Percentiles rank a stretch among this genome's conserved stretches.
phyloP scores from a whole-genome alignment of 2,888 invertebrate genomes.

The Athalia rosae region DNA sequence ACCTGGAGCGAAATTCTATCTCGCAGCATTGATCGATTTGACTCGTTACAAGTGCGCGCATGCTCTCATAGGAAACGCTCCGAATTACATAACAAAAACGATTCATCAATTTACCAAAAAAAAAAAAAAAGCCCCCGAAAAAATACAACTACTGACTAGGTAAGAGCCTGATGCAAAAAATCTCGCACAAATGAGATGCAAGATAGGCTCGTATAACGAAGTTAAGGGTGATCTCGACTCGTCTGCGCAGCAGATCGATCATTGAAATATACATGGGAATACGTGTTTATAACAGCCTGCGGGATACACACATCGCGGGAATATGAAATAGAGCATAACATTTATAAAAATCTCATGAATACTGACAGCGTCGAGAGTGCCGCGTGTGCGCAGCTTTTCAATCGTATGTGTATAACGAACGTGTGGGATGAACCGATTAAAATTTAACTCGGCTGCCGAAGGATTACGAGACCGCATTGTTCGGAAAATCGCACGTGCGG shows the following conservation, averaged over 20 bases:
- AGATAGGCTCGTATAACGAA: background rate
- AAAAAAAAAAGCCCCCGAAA: too few species aligned
- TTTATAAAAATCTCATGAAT: constrained; percentile 9
- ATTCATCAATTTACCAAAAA: constrained; percentile 1
- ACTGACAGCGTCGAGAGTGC: background rate
- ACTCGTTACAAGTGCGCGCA: background rate
- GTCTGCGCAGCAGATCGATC: constrained; percentile 1
- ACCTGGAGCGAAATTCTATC: background rate
- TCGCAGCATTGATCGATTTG: constrained; percentile 6
- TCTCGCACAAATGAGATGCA: background rate
- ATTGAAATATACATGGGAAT: background rate
- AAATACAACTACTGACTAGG: background rate
- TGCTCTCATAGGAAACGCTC: background rate
- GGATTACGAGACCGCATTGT: too few species aligned
- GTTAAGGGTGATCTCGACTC: background rate
- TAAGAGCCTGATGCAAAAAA: constrained; percentile 4
- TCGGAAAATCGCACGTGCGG: too few species aligned
- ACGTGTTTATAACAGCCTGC: background rate
- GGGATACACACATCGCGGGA: background rate
- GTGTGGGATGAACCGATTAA: constrained; percentile 15
- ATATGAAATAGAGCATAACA: background rate
- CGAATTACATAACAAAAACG: background rate
- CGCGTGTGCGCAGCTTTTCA: background rate
- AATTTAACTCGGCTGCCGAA: background rate
- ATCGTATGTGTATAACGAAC: constrained; percentile 3